These are phyloP conservation scores for Cryptus armator DNA, from an alignment of 2,888 invertebrate genomes.

Conservation along the genomic window DNA sequence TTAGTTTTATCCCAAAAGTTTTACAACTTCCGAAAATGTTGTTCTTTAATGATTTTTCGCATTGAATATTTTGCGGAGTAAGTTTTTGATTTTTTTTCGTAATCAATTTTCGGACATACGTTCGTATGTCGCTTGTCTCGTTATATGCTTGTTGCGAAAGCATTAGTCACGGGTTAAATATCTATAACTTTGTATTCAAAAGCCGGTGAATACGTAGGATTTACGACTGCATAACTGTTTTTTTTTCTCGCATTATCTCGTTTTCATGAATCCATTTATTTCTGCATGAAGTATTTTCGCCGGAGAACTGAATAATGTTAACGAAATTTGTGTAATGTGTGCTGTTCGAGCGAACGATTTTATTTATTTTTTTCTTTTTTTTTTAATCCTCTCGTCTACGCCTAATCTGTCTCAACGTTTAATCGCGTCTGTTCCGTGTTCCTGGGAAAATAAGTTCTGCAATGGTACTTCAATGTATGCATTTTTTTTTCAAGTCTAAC, in stretches of 20 bases:
- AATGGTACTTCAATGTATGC: constrained; percentile 26
- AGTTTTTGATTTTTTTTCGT: not conserved
- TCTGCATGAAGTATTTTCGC: constrained; percentile 9
- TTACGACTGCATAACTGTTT: not conserved
- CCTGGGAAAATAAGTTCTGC: constrained; percentile 39
- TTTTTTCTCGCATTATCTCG: constrained; percentile 16
- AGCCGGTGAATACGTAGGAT: constrained; percentile 4
- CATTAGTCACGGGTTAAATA: constrained; percentile 25
- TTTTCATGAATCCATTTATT: constrained; percentile 36
- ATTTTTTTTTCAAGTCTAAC: not conserved
- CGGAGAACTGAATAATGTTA: constrained; percentile 17
- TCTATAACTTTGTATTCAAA: not conserved
- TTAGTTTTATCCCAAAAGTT: no score
- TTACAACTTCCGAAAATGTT: no score
- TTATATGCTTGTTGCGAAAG: constrained; percentile 22
- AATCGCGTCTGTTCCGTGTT: constrained; percentile 18
- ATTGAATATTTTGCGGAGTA: not conserved
- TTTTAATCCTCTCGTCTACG: not conserved
- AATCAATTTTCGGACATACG: not conserved
- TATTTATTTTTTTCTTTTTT: not conserved
- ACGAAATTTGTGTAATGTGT: constrained; percentile 16
- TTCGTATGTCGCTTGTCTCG: not conserved
- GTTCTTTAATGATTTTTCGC: no score
- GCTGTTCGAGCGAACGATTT: not conserved
- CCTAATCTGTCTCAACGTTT: constrained; percentile 39